Percentiles rank a stretch among this genome's conserved stretches.
These are phyloP conservation scores for Magallana gigas DNA, from an alignment of 1,140 invertebrate species.

Conservation along the genomic window DNA sequence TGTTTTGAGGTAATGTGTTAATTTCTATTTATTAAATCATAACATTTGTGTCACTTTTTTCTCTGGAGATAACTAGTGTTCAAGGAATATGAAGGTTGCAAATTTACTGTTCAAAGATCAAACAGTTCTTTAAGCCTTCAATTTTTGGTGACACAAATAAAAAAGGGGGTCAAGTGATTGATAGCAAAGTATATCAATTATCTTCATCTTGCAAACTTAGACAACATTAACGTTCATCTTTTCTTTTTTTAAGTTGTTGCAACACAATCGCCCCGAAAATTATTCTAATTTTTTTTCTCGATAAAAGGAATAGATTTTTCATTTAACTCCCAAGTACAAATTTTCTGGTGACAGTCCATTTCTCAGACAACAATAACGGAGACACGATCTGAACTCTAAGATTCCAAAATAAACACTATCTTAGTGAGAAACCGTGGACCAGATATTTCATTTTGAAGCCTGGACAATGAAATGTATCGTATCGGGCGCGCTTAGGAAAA, in stretches of 20 bases:
- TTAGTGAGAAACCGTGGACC: neutral
- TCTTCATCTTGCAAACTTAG: too few relatives aligned
- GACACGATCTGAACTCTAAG: slow-evolving; percentile 9
- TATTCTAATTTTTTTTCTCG: neutral
- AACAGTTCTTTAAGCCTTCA: too few relatives aligned
- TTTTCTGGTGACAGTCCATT: slow-evolving; percentile 9
- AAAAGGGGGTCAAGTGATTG: too few relatives aligned
- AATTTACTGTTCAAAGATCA: too few relatives aligned
- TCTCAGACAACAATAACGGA: neutral
- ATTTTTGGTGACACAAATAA: too few relatives aligned
- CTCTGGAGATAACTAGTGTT: too few relatives aligned
- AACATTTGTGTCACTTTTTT: too few relatives aligned
- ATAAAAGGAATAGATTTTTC: neutral
- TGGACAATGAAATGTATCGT: slow-evolving; percentile 2
- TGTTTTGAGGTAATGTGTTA: too few relatives aligned
- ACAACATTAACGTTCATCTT: neutral
- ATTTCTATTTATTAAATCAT: too few relatives aligned
- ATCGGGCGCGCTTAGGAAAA: neutral
- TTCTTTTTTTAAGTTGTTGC: neutral
- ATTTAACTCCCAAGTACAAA: neutral
- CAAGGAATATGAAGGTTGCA: too few relatives aligned
- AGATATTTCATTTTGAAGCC: slow-evolving; percentile 17
- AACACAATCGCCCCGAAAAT: neutral
- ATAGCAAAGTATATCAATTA: too few relatives aligned
- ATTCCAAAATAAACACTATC: slow-evolving; percentile 5